Percentiles rank a stretch among this genome's conserved stretches.
phyloP scores from a whole-genome alignment of 2,797 vertebrate species.

The Bryconaethiops microstoma region DNA sequence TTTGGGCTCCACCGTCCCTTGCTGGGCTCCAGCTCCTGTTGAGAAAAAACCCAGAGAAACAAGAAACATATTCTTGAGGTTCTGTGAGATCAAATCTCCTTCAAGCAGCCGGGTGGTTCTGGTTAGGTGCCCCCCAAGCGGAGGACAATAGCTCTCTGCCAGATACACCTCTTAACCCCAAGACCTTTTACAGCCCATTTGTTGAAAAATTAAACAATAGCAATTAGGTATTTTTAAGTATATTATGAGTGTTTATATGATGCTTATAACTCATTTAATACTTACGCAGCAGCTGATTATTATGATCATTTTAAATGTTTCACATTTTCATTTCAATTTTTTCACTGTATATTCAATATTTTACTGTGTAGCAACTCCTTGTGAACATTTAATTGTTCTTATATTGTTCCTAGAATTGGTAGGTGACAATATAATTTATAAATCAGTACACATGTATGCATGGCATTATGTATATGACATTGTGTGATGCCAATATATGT shows the following conservation, averaged over 20 bases:
- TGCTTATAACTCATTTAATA: constrained; percentile 33
- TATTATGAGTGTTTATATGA: constrained; percentile 36
- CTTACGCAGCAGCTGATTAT: background rate
- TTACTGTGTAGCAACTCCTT: too few relatives aligned
- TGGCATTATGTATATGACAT: background rate
- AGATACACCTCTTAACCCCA: background rate
- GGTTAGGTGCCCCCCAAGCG: constrained; percentile 28
- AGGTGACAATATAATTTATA: background rate
- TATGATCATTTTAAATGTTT: constrained; percentile 20
- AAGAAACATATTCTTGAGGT: constrained; percentile 61
- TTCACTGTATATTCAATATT: background rate
- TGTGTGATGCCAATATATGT: background rate
- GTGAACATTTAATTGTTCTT: background rate
- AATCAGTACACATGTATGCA: background rate
- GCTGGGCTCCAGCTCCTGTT: constrained; percentile 64
- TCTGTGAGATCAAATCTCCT: constrained; percentile 45
- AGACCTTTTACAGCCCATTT: background rate
- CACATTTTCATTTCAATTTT: background rate
- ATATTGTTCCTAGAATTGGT: background rate
- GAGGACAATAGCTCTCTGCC: constrained; percentile 44
- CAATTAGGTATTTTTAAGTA: constrained; percentile 11
- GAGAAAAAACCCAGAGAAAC: constrained; percentile 47
- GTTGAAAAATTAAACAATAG: background rate
- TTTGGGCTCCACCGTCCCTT: constrained; percentile 66
- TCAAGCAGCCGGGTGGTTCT: constrained; percentile 33